A percentile compares a stretch with the other conserved stretches of the same genome.
phyloP scores from a whole-genome alignment of 2,797 vertebrate species.

The Paramormyrops hopkinsi region DNA sequence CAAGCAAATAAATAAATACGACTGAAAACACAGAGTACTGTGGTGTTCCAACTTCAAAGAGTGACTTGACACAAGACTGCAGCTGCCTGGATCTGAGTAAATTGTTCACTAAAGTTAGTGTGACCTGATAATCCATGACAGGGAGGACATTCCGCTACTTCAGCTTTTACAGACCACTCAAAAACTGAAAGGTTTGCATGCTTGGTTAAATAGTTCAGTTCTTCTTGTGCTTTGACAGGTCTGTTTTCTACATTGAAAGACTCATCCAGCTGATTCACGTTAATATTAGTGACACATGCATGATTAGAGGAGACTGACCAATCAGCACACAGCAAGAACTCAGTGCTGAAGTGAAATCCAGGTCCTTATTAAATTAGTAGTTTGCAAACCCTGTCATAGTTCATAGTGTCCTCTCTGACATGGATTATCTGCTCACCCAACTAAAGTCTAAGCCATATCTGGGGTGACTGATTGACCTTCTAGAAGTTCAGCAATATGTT shows the following conservation, averaged over 20 bases:
- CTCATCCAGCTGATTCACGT: not conserved
- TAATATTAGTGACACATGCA: not conserved
- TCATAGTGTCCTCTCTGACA: not conserved
- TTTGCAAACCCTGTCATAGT: not conserved
- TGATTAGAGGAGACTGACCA: not conserved
- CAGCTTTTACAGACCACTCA: not conserved
- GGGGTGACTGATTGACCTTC: not conserved
- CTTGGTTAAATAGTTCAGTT: not conserved
- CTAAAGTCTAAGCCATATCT: not conserved
- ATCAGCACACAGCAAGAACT: not conserved
- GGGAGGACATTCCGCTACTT: not conserved
- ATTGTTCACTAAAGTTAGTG: not conserved
- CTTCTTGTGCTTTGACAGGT: not conserved
- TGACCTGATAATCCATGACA: not conserved
- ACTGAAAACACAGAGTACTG: not conserved
- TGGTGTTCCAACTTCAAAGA: not conserved
- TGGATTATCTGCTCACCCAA: not conserved
- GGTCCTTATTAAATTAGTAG: not conserved
- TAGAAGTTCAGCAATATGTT: not conserved
- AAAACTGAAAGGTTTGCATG: not conserved
- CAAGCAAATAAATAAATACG: not conserved
- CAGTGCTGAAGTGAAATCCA: not conserved
- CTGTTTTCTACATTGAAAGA: not conserved
- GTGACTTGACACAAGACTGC: not conserved
- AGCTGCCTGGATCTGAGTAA: not conserved